Evolutionary conservation across 1,140 invertebrate species (phyloP).

Genomic region (Drosophila punjabiensis): DNA sequence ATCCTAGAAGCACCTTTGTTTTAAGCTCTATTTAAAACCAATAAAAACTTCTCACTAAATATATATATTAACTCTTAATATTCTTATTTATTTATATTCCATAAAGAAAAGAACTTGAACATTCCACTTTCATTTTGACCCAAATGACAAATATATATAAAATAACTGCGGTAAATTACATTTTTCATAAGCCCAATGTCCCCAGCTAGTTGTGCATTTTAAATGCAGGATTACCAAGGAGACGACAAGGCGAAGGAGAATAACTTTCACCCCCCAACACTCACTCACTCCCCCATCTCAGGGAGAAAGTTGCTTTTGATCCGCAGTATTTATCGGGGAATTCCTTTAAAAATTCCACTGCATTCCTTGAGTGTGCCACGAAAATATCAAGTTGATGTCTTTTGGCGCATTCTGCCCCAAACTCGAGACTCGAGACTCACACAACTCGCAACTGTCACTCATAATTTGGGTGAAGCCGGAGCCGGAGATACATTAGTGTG

Average conservation of each 20-base stretch:
- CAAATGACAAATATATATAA: slow-evolving; percentile 2
- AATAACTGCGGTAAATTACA: slow-evolving; percentile 14
- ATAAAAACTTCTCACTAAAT: too few species aligned
- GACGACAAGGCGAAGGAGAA: neutral
- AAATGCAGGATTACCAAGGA: slow-evolving; percentile 10
- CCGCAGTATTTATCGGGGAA: slow-evolving; percentile 23
- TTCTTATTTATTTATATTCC: neutral
- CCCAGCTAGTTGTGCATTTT: slow-evolving; percentile 19
- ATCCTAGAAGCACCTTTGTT: too few species aligned
- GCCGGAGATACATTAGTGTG: slow-evolving; percentile 68
- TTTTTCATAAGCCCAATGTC: slow-evolving; percentile 11
- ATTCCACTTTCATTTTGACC: neutral
- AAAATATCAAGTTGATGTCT: slow-evolving; percentile 73
- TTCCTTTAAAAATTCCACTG: slow-evolving; percentile 22
- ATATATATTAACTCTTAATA: neutral
- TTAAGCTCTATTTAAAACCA: too few species aligned
- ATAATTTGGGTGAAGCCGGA: slow-evolving; percentile 56
- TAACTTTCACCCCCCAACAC: neutral
- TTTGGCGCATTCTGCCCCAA: slow-evolving; percentile 40
- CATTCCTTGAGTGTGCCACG: slow-evolving; percentile 16
- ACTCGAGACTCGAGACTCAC: neutral
- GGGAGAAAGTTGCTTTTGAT: neutral
- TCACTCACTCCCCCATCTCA: neutral
- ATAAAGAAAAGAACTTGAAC: neutral
- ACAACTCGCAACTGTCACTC: slow-evolving; percentile 63